Conservation (phyloP, 2,113 vertebrate species). For the Nanorana parkeri region DNA sequence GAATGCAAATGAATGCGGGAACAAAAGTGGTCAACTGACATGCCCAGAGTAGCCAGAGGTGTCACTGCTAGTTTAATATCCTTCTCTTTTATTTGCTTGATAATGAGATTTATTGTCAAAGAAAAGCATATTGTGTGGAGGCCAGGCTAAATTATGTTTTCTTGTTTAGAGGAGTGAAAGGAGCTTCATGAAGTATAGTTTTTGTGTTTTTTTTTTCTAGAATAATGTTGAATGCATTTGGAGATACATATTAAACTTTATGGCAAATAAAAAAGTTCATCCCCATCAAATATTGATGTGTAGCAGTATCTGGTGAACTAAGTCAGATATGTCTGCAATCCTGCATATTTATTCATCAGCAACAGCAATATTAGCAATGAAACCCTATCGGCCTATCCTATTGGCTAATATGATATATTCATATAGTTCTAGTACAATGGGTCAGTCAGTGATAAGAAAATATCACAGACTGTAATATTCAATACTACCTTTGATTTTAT, state of each 20-base stretch:
- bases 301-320: constrained; percentile 13
- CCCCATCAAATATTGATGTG: constrained; percentile 24
- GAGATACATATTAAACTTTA: constrained; percentile 9
- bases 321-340: constrained; percentile 19
- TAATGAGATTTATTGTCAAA: constrained; percentile 39
- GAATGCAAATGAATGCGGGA: not conserved
- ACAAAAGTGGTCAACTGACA: constrained; percentile 31
- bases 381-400: not conserved
- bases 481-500: too few species aligned
- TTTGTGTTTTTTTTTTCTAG: constrained; percentile 24
- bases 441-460: not conserved
- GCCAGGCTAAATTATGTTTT: constrained; percentile 16
- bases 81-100: constrained; percentile 37
- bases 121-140: constrained; percentile 25
- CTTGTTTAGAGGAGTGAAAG: constrained; percentile 27
- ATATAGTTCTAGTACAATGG: constrained; percentile 2
- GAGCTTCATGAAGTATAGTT: constrained; percentile 7
- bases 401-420: constrained; percentile 8
- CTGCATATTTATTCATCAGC: constrained; percentile 36
- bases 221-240: constrained; percentile 6
- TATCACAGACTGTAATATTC: too few species aligned
- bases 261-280: constrained; percentile 35
- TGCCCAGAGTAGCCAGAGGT: constrained; percentile 3
- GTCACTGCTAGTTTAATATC: constrained; percentile 36
- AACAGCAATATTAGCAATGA: constrained; percentile 20